Conservation (phyloP, 1,140 invertebrate genomes). For the Drosophila nannoptera region DNA sequence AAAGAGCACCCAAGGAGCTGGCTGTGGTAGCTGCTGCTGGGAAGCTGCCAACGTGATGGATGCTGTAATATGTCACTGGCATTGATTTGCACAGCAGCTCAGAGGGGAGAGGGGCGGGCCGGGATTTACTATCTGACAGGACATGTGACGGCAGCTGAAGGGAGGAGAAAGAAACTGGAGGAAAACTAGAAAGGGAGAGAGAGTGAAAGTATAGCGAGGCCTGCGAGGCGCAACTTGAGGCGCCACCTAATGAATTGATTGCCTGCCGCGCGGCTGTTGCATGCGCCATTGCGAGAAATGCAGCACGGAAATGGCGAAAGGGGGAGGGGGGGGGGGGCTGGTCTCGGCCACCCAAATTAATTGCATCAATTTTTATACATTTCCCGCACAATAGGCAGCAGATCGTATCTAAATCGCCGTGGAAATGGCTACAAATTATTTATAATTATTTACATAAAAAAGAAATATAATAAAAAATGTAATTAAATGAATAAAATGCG, state of each 20-base stretch:
- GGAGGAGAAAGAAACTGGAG: too few species aligned
- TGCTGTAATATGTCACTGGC: slow-evolving; percentile 72
- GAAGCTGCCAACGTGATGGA: slow-evolving; percentile 63
- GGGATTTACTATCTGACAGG: slow-evolving; percentile 33
- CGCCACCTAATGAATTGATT: slow-evolving; percentile 28
- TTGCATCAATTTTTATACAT: slow-evolving; percentile 47
- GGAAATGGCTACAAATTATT: too few species aligned
- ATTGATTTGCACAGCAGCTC: slow-evolving; percentile 57
- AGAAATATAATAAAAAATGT: too few species aligned
- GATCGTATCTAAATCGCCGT: slow-evolving; percentile 14
- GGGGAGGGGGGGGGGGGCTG: background rate
- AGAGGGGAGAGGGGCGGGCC: background rate
- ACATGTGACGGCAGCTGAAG: slow-evolving; percentile 25
- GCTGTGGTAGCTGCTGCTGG: slow-evolving; percentile 1
- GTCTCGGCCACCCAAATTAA: slow-evolving; percentile 34
- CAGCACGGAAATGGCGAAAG: background rate
- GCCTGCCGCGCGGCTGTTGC: slow-evolving; percentile 8
- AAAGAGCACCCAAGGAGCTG: slow-evolving; percentile 25
- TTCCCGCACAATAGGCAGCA: slow-evolving; percentile 5
- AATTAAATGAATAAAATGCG: background rate
- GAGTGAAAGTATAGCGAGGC: slow-evolving; percentile 35
- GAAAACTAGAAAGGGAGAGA: too few species aligned
- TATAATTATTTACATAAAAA: too few species aligned
- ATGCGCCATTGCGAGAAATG: background rate
- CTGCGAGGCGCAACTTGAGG: slow-evolving; percentile 5